Evolutionary conservation across 1,140 invertebrate genomes (phyloP).

Genomic region (honey bee (Apis mellifera)): DNA sequence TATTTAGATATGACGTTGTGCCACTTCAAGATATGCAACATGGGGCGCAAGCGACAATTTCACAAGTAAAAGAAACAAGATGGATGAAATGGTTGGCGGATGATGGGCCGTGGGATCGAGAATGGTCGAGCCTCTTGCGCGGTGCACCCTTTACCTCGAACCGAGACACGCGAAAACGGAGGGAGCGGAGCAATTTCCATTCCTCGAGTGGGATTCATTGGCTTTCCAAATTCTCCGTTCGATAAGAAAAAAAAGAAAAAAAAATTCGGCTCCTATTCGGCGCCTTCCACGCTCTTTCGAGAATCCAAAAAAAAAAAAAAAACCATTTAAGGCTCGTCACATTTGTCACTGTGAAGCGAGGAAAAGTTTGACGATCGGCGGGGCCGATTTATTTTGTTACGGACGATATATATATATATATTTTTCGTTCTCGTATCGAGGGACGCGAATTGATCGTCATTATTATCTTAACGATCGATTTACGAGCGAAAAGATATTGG

Average conservation of each 20-base stretch:
- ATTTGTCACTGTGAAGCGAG: too few species aligned
- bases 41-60: conserved; percentile 82
- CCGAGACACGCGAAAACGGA: not conserved
- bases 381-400: too few species aligned
- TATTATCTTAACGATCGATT: not conserved
- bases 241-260: not conserved
- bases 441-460: not conserved
- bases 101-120: conserved; percentile 10
- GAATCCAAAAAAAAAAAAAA: too few species aligned
- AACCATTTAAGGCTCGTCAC: not conserved
- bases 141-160: conserved; percentile 22
- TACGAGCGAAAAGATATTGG: not conserved
- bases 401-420: too few species aligned
- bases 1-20: conserved; percentile 84
- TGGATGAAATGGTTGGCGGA: not conserved
- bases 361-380: too few species aligned
- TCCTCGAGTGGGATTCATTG: not conserved
- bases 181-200: too few species aligned
- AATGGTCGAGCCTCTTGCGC: conserved; percentile 37
- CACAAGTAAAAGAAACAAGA: conserved; percentile 44
- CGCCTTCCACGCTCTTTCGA: not conserved
- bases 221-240: not conserved
- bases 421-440: not conserved
- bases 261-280: not conserved
- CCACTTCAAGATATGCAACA: conserved; percentile 85